Evolutionary conservation across 2,888 invertebrate genomes (phyloP).

Genomic region (Diabrotica balteata): DNA sequence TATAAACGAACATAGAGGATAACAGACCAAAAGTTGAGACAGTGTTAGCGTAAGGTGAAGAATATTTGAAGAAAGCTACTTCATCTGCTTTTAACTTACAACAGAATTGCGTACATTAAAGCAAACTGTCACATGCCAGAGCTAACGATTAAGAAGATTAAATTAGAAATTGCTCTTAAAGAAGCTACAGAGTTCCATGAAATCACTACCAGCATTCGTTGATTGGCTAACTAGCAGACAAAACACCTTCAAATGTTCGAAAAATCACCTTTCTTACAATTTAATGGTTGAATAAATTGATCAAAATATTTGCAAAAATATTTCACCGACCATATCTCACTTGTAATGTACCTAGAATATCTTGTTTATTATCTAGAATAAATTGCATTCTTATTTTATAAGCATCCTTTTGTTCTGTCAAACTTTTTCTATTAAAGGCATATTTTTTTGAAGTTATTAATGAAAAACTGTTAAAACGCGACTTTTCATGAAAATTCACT

Average conservation of each 20-base stretch:
- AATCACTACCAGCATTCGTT: constrained; percentile 91
- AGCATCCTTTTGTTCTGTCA: too few relatives aligned
- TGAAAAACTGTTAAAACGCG: too few relatives aligned
- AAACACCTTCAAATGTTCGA: constrained; percentile 84
- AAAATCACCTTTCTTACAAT: too few relatives aligned
- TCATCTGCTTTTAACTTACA: constrained; percentile 80
- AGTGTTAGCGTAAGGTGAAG: constrained; percentile 87
- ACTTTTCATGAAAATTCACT: too few relatives aligned
- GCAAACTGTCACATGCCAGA: constrained; percentile 83
- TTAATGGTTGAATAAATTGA: too few relatives aligned
- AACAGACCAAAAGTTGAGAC: constrained; percentile 92
- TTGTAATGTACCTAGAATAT: too few relatives aligned
- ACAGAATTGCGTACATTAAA: constrained; percentile 89
- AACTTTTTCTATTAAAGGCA: too few relatives aligned
- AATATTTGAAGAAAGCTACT: constrained; percentile 76
- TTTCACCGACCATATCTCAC: too few relatives aligned
- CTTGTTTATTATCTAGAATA: too few relatives aligned
- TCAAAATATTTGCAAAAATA: too few relatives aligned
- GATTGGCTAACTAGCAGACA: constrained; percentile 97
- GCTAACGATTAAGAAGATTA: constrained; percentile 97
- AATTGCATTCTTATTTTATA: too few relatives aligned
- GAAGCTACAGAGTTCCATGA: constrained; percentile 98
- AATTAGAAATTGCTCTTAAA: constrained; percentile 94
- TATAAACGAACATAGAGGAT: constrained; percentile 92
- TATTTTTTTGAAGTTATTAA: too few relatives aligned